These are phyloP conservation scores for Plestiodon gilberti DNA, from an alignment of 2,113 vertebrate species.

Conservation along the genomic window DNA sequence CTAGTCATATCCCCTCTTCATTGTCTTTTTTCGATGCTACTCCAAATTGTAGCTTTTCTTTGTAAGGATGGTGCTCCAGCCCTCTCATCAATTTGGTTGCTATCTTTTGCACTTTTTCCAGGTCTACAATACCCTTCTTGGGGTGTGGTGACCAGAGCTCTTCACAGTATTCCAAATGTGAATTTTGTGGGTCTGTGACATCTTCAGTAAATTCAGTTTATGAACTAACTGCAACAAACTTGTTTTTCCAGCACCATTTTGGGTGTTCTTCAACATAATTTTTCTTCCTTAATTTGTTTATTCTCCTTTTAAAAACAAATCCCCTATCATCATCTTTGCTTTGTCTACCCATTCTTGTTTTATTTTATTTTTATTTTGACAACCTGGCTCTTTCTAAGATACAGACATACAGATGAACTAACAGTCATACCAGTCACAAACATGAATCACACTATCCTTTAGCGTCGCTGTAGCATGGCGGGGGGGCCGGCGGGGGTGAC, in stretches of 20 bases:
- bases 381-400: conserved; percentile 29
- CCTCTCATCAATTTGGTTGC: no score
- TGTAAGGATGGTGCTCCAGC: no score
- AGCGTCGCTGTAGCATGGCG: no score
- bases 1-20: no score
- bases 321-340: not conserved
- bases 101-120: no score
- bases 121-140: no score
- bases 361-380: conserved; percentile 24
- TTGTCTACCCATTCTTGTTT: not conserved
- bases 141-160: no score
- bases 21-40: no score
- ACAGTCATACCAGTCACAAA: conserved; percentile 24
- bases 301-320: conserved; percentile 6
- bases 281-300: not conserved
- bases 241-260: not conserved
- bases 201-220: not conserved
- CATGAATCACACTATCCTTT: conserved; percentile 53
- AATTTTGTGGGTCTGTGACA: no score
- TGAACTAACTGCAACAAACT: not conserved
- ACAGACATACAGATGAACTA: conserved; percentile 24
- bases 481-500: no score
- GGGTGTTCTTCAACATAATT: conserved; percentile 10
- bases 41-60: no score
- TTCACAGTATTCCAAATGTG: no score